Conservation (phyloP, 2,797 vertebrate species). For the Acanthurus leucopareius region DNA sequence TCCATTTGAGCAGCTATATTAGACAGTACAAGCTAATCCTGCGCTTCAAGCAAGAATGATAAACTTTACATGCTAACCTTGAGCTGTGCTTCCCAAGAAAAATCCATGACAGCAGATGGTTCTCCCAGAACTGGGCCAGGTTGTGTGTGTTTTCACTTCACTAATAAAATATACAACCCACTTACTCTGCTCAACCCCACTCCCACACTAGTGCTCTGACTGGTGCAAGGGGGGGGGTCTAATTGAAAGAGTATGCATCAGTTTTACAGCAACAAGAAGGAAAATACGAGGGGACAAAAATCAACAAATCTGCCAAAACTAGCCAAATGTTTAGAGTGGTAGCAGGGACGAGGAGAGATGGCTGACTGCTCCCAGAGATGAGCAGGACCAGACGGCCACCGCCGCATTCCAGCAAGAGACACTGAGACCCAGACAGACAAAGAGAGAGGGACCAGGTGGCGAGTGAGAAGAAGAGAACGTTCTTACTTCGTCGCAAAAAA, state of each 20-base stretch:
- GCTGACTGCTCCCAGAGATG: slow-evolving; percentile 81
- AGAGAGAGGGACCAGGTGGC: slow-evolving; percentile 4
- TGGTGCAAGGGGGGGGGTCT: slow-evolving; percentile 52
- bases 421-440: slow-evolving; percentile 23
- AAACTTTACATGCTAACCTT: slow-evolving; percentile 68
- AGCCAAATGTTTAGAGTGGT: slow-evolving; percentile 86
- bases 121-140: slow-evolving; percentile 74
- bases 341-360: slow-evolving; percentile 80
- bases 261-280: slow-evolving; percentile 84
- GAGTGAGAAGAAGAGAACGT: slow-evolving; percentile 5
- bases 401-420: slow-evolving; percentile 68
- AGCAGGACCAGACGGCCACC: slow-evolving; percentile 81
- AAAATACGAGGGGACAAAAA: slow-evolving; percentile 84
- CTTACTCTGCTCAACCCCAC: slow-evolving; percentile 79
- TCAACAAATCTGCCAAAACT: slow-evolving; percentile 86
- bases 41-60: slow-evolving; percentile 42
- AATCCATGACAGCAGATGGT: slow-evolving; percentile 77
- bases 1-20: slow-evolving; percentile 34
- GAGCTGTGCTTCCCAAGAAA: slow-evolving; percentile 66
- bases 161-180: slow-evolving; percentile 87
- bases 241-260: slow-evolving; percentile 86
- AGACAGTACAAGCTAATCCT: slow-evolving; percentile 56
- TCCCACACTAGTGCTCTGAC: slow-evolving; percentile 72
- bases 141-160: slow-evolving; percentile 85
- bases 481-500: not conserved